Conservation (phyloP, 2,113 vertebrate species). For the Aptenodytes patagonicus region DNA sequence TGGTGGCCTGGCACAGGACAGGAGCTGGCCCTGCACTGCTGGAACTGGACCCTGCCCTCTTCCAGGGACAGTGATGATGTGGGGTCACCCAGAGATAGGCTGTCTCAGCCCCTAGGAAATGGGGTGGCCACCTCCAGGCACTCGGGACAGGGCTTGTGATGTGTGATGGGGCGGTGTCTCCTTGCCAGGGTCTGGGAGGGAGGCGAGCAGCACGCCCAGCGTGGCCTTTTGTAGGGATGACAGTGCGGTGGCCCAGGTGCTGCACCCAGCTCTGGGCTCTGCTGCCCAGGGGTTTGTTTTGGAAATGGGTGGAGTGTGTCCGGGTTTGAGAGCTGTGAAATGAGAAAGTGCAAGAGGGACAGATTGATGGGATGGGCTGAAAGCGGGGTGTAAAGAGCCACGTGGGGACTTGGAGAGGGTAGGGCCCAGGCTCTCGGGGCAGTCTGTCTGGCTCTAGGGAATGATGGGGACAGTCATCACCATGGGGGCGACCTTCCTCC, state of each 20-base stretch:
- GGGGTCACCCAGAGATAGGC: background rate
- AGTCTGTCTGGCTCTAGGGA: background rate
- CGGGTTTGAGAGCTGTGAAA: background rate
- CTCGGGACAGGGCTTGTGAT: fast-evolving
- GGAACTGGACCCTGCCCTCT: background rate
- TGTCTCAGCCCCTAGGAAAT: background rate
- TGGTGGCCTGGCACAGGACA: background rate
- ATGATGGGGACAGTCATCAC: background rate
- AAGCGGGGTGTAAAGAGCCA: background rate
- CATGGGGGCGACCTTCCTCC: background rate
- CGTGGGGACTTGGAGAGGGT: background rate
- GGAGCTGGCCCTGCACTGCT: background rate
- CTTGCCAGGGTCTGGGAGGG: background rate
- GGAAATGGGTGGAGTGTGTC: background rate
- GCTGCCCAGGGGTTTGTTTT: background rate
- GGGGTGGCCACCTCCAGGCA: background rate
- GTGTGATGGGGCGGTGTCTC: background rate
- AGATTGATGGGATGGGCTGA: background rate
- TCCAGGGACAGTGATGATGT: background rate
- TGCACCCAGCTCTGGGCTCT: background rate
- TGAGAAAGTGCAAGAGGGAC: background rate
- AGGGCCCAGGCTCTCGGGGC: too few species aligned
- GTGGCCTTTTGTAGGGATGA: background rate
- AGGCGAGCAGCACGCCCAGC: fast-evolving
- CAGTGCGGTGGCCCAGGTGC: fast-evolving